Base-by-base conservation (phyloP, 1,140 invertebrate species). In the Drosophila azteca region DNA sequence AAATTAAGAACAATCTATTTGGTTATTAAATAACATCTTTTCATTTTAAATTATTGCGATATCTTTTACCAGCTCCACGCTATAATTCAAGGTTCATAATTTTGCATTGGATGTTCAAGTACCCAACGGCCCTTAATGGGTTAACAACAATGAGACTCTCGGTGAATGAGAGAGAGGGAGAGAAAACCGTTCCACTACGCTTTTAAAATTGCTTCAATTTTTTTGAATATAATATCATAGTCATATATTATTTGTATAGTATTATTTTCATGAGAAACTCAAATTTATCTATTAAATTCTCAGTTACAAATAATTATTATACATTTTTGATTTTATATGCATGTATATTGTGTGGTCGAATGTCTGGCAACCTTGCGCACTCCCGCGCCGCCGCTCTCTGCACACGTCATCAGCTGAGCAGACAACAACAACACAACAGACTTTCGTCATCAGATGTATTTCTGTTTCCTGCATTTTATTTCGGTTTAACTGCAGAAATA, bases 341-440 rank as follows among this genome's bases (percentile, higher is more conserved):
- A 20, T 20, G 17, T 20, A 8, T n/a, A 20, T 24, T 20, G 6
- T 8, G n/a, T 9, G 0, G 15, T 2, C 9, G 20, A 24, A 7
- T 9, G 24, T 6, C 26, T 67, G 78, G 20, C 82, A 87, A 87
- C 82, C 78, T 75, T 39, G 26, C 15, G 31, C 8, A 6, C 54
- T 57, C 77, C 66, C 49, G 77, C 80, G 77, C 67, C 77, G 81
- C 54, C 76, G 80, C 80, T 62, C 24, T 26, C 69, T 59, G 62
- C 45, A 65, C 77, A 85, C 82, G 78, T 85, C 82, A 85, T 84
- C 82, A 85, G 83, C 82, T 85, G 82, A 44, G 55, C 74, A 26
- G 43, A 60, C 24, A 22, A 57, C 45, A 62, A 53, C 49, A 65
- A 41, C 49, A 74, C 75, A 53, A 60, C 17, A 17, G n/a, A 24